Base-by-base conservation (phyloP, 2,797 vertebrate genomes). In the Hyperoplus immaculatus region DNA sequence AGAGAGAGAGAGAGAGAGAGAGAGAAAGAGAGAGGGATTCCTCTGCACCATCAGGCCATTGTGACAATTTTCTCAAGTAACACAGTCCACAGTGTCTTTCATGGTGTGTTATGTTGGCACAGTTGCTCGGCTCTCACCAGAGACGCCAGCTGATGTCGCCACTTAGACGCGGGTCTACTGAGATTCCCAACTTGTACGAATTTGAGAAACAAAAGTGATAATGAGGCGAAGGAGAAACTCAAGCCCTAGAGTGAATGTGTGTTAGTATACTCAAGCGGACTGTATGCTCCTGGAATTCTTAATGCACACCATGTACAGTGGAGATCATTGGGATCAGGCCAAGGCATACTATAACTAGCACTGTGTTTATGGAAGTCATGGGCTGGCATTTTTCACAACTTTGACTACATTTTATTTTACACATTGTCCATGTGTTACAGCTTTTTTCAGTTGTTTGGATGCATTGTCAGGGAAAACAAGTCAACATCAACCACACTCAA, bases 61-160 rank as follows among this genome's bases (percentile, higher is more conserved):
- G 76, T 88, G 69, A 81, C 65, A 78, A 83, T 75, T 87, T 80
- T 29, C 77, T 84, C 58, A 39, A 79, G 75, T 76, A 89, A 90
- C 84, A 75, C 70, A 76, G 77, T 84, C 75, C 36, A 61, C 72
- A 60, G 55, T 77, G 80, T 66, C 86, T 90, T 90, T 89, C 83
- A 83, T 64, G 77, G 67, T 83, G 75, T 81, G 82, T 88, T 90
- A 90, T 88, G 89, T 72, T 83, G 87, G 78, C 84, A 83, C 62
- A 84, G 49, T 87, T 70, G 64, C 70, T 85, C 75, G 6, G 64
- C 73, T 80, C 42, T 82, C 83, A 60, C 62, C 62, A 75, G 76
- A 86, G 85, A 83, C 78, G 39, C 47, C 56, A 55, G 70, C 72
- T 86, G 85, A 86, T 82, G 67, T 68, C 77, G 73, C 70, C 60